Evolutionary conservation across 2,888 invertebrate genomes (phyloP), one percentile per base, ranked within the genome.

Genomic region (Phalera bucephala): DNA sequence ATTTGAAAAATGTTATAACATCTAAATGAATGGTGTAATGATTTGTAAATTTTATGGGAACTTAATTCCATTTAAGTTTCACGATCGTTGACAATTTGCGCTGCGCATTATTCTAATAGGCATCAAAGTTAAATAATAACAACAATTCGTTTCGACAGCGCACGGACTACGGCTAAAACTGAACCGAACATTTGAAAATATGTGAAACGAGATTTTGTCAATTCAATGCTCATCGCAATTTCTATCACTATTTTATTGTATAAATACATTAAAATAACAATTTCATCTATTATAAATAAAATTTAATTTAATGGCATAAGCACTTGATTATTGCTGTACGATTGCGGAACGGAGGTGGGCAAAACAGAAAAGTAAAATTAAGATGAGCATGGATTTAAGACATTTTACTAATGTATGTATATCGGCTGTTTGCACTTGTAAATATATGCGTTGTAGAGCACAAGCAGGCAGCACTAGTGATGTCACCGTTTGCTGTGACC

Each of bases 181-280:
- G 40, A 80, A 77, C 62, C 55, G 72, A 83, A 80, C 87, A 89
- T 86, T 88, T 87, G 88, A 87, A 89, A 88, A 89, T 84, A 87
- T 57, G 88, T 88, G 88, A 89, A 89, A 85, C 65, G 80, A 80
- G 81, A 71, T 64, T 40, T 64, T 68, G 59, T 66, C 64, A 68
- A 72, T 74, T 72, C 66, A 57, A 80, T 86, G 84, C 85, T 83
- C 86, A 85, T 82, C 84, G 56, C 62, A 75, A 75, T 77, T 73
- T 77, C 62, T 48, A 48, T 49, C 37, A 44, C 33, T 46, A 53
- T 52, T 50, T 52, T 11, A 47, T 35, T 52, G 54, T 59, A 59
- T 53, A 52, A 45, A 58, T 59, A 56, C 40, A 52, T 55, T 52
- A 40, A 51, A 51, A 50, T 43, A 52, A 45, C 29, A 23, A 33